Base-by-base conservation (phyloP, 1,140 invertebrate species). In the Aporrectodea caliginosa region DNA sequence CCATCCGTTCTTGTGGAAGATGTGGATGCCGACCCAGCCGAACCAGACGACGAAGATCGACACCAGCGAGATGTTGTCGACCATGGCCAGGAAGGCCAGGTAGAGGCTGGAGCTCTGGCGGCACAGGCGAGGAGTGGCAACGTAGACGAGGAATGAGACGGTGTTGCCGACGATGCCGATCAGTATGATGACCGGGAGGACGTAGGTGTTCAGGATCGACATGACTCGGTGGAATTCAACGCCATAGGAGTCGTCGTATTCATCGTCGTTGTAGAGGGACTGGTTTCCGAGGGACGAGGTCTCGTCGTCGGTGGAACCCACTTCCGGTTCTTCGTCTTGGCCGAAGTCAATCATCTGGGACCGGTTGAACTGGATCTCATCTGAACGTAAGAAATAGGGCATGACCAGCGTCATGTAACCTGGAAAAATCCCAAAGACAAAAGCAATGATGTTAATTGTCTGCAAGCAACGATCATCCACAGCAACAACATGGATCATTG, bases 11-110 rank as follows among this genome's bases (percentile, higher is more conserved):
- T 83, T 85, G 82, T 92, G 91, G 83, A 92, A 93, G 0, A 92
- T 79, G 2, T 90, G 87, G 0, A 92, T 83, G 69, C 90, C 88
- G 70, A 79, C 35, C 78, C 91, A 89, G 69, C 90, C 90, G 27
- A 93, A 84, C 92, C 93, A 93, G 0, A 91, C 88, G 0, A 91
- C 85, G 35, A 93, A 88, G 0, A 93, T 83, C 1, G 91, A 89
- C 1, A 91, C 77, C 16, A 94, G 87, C 81, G 92, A 94, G 1
- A 92, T 89, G 0, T 92, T 93, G 86, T 95, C 93, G 58, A 92
- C 92, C 1, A 93, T 86, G 0, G 93, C 92, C 69, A 95, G 84
- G 0, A 92, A 92, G 0, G 93, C 91, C 77, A 94, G 86, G 84
- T 94, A 95, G 82, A 92, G 92, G 22, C 79, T 81, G 2, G 82